Conservation (phyloP, 2,888 invertebrate genomes). For the Leptogaster cylindrica region DNA sequence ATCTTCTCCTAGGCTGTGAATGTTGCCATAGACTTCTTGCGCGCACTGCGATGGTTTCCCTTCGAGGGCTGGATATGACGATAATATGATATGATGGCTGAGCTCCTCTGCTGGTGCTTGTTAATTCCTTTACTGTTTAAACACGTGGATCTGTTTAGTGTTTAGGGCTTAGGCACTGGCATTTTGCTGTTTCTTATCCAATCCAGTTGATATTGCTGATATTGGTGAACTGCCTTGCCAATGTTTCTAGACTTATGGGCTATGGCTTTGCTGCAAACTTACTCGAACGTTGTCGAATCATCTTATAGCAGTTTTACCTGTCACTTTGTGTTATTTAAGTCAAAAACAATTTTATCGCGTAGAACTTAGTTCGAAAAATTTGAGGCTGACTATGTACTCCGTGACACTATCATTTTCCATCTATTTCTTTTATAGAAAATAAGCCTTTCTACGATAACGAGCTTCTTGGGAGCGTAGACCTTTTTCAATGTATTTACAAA, state of each 20-base stretch:
- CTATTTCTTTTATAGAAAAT: constrained; percentile 8
- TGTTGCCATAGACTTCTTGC: background rate
- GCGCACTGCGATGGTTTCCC: background rate
- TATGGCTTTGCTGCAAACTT: constrained; percentile 10
- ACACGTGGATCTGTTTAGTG: too few relatives aligned
- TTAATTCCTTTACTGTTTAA: background rate
- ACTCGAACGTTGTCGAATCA: background rate
- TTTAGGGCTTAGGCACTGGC: too few relatives aligned
- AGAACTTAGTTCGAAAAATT: background rate
- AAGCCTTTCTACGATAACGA: constrained; percentile 7
- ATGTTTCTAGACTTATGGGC: constrained; percentile 5
- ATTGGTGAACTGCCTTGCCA: background rate
- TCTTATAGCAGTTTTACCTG: constrained; percentile 11
- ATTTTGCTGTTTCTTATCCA: background rate
- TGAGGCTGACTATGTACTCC: constrained; percentile 5
- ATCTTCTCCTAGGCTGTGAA: background rate
- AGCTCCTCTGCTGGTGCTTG: background rate
- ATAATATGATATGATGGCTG: background rate
- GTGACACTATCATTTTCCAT: background rate
- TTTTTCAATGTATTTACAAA: background rate
- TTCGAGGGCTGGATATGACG: background rate
- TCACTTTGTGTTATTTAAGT: background rate
- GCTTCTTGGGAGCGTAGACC: background rate
- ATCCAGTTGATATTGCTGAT: background rate
- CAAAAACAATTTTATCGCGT: constrained; percentile 1